A percentile compares a stretch with the other conserved stretches of the same genome.
Evolutionary conservation across 1,140 invertebrate species (phyloP).

Genomic region (Habropoda laboriosa): DNA sequence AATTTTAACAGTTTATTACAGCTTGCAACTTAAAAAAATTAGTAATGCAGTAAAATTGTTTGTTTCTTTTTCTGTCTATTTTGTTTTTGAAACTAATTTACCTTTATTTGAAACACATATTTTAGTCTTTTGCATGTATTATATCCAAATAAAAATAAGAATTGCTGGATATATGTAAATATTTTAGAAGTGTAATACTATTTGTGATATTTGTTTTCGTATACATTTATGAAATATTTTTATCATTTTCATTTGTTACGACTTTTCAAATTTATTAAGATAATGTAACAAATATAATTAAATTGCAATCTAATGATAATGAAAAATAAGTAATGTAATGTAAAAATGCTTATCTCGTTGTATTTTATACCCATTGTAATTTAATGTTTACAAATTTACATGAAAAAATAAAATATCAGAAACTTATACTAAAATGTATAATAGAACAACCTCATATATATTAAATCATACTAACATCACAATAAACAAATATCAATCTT

Average conservation of each 20-base stretch:
- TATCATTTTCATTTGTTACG: not conserved
- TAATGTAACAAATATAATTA: not conserved
- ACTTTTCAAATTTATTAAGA: conserved; percentile 10
- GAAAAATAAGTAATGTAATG: not conserved
- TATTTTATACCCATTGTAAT: conserved; percentile 8
- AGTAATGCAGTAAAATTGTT: no score
- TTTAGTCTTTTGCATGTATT: conserved; percentile 1
- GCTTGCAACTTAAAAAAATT: not conserved
- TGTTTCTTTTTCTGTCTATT: no score
- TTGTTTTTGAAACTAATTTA: not conserved
- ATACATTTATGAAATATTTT: not conserved
- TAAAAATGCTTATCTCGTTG: conserved; percentile 14
- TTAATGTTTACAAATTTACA: conserved; percentile 21
- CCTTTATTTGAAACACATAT: not conserved
- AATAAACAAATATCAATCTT: conserved; percentile 31
- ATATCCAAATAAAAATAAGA: conserved; percentile 20
- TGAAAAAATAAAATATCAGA: conserved; percentile 8
- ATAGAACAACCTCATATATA: conserved; percentile 20
- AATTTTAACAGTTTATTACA: not conserved
- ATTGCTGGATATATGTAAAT: not conserved
- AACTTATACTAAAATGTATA: not conserved
- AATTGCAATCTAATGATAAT: not conserved
- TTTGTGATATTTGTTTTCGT: not conserved
- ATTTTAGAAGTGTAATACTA: not conserved
- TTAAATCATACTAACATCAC: conserved; percentile 11